Evolutionary conservation across 2,797 vertebrate genomes (phyloP), one percentile per base, ranked within the genome.

Genomic region (Sebastes diaconus): DNA sequence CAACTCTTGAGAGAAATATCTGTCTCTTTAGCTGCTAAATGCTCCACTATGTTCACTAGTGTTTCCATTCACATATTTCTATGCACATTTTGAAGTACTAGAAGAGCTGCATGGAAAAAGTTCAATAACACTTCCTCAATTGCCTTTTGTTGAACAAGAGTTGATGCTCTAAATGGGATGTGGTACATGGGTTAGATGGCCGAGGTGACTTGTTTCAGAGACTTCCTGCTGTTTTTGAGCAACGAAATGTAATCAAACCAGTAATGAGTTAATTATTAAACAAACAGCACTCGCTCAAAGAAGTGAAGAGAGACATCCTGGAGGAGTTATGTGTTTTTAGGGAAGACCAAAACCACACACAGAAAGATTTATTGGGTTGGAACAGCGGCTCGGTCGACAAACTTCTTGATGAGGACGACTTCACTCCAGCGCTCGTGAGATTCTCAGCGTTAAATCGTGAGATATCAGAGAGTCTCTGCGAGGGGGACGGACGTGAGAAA

Each of bases 401-500:
- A 68, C 77, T 72, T 70, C 87, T 77, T 6, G 63, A 79, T 75
- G 80, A 68, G 81, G 75, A 73, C 13, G n/a, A 64, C 84, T 46
- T 46, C 42, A 46, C 16, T 46, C 39, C 39, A 3, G 39, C 39
- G 39, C 39, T 46, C 39, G 39, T 46, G 39, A 46, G 14, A 18
- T 46, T 90, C 87, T 88, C 87, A 77, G 87, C 91, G 70, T 72
- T 52, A 13, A 88, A 79, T 14, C 61, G n/a, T 36, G 79, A 84
- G 75, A 86, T 66, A 80, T 30, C 77, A 36, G 71, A 81, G 72
- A 73, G 65, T 18, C 80, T 89, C 73, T 52, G 70, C 79, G 4
- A 36, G 39, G 80, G 80, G 84, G 89, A 80, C 29, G 58, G 84
- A 92, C 70, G 84, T 92, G 92, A 93, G 89, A 92, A 88, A 66